Evolutionary conservation across 2,888 invertebrate genomes (phyloP).

Genomic region (Harpagoxenus sublaevis): DNA sequence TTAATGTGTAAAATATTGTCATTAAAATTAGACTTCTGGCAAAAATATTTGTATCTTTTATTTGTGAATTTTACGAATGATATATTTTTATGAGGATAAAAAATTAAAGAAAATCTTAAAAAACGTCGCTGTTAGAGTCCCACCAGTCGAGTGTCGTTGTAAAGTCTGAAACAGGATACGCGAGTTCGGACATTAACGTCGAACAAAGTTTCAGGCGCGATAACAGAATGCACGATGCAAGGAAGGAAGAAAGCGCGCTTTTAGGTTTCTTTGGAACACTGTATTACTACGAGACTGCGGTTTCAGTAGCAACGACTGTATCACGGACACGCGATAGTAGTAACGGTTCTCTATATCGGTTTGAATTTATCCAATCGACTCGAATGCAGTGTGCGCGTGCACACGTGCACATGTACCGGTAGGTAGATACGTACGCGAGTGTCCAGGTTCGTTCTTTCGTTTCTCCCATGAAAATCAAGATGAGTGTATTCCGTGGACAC

Average conservation of each 20-base stretch:
- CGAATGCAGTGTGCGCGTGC: conserved; percentile 37
- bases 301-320: conserved; percentile 75
- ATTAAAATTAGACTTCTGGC: background rate
- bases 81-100: background rate
- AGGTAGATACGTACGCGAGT: conserved; percentile 9
- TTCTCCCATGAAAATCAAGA: conserved; percentile 69
- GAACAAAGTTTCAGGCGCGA: conserved; percentile 63
- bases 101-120: background rate
- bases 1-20: background rate
- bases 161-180: conserved; percentile 30
- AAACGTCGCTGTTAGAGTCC: background rate
- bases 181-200: conserved; percentile 65
- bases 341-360: conserved; percentile 73
- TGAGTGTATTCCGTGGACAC: conserved; percentile 56
- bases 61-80: background rate
- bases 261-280: conserved; percentile 28
- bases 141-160: background rate
- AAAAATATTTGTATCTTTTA: background rate
- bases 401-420: background rate
- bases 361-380: conserved; percentile 74
- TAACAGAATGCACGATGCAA: conserved; percentile 63
- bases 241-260: conserved; percentile 36
- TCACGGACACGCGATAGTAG: conserved; percentile 62
- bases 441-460: conserved; percentile 10
- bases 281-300: conserved; percentile 56